These are phyloP conservation scores for Corythoichthys haematopterus DNA, from an alignment of 2,113 vertebrate genomes.

Conservation along the genomic window DNA sequence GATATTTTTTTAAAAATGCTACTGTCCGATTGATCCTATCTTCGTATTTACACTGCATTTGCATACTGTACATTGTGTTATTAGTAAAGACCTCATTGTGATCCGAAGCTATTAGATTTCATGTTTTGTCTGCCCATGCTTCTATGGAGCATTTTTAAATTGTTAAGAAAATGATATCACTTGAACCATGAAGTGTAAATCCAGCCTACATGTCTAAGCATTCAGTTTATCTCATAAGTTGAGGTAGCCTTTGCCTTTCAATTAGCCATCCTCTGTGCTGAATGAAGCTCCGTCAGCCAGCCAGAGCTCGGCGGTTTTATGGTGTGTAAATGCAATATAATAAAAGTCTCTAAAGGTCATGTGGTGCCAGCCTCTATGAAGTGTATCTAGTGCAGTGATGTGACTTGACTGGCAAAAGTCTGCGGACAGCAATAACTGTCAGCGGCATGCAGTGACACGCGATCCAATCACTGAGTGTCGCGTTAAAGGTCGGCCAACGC, in stretches of 20 bases:
- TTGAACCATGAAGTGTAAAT: background rate
- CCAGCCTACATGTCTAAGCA: background rate
- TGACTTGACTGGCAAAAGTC: conserved; percentile 24
- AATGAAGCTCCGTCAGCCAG: conserved; percentile 27
- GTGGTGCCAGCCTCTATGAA: conserved; percentile 29
- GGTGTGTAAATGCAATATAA: conserved; percentile 29
- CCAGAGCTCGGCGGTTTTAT: conserved; percentile 44
- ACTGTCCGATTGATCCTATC: too few species aligned
- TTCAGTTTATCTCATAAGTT: background rate
- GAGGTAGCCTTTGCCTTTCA: conserved; percentile 14
- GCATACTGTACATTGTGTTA: too few species aligned
- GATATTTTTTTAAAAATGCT: too few species aligned
- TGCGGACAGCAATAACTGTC: conserved; percentile 27
- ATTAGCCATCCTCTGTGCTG: conserved; percentile 24
- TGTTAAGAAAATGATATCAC: background rate
- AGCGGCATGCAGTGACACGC: conserved; percentile 36
- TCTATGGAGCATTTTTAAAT: background rate
- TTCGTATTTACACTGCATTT: too few species aligned
- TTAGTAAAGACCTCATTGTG: background rate
- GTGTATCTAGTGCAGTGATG: conserved; percentile 43
- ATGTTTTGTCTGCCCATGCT: background rate
- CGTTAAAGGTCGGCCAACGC: conserved; percentile 44
- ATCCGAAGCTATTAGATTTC: background rate
- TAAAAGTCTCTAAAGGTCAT: conserved; percentile 46
- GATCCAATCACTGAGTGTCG: conserved; percentile 4